These are phyloP conservation scores for Trichechus manatus DNA, from an alignment of 2,113 vertebrate species.

Conservation along the genomic window DNA sequence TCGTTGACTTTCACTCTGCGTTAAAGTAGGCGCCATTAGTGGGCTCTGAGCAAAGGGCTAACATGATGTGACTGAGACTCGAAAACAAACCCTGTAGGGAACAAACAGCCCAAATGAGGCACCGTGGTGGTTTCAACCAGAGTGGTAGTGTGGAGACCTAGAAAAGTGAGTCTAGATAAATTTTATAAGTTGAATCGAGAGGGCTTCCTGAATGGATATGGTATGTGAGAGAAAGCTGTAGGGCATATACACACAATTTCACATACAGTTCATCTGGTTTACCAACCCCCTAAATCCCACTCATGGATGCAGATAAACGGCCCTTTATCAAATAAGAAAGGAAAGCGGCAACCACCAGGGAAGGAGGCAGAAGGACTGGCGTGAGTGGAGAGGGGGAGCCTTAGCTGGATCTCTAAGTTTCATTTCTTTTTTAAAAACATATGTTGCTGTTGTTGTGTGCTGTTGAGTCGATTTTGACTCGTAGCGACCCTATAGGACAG, in stretches of 20 bases:
- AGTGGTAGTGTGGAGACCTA: background rate
- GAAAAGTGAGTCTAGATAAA: background rate
- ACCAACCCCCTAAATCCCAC: background rate
- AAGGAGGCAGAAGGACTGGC: background rate
- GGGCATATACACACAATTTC: background rate
- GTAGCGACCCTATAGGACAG: background rate
- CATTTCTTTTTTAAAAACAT: background rate
- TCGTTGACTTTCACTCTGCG: background rate
- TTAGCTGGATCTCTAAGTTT: background rate
- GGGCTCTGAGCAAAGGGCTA: background rate
- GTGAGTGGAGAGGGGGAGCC: rapidly evolving
- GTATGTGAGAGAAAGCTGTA: background rate
- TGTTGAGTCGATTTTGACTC: background rate
- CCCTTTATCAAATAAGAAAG: background rate
- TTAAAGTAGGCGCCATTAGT: background rate
- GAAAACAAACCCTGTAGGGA: background rate
- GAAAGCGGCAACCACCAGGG: background rate
- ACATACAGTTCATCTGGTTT: background rate
- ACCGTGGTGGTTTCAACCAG: too few relatives aligned
- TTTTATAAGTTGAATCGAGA: background rate
- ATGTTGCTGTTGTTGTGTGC: background rate
- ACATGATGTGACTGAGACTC: background rate
- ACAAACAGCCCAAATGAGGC: background rate
- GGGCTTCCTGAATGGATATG: background rate
- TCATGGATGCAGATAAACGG: background rate